Base-by-base conservation (phyloP, 2,797 vertebrate genomes). In the Alexandromys oeconomus region DNA sequence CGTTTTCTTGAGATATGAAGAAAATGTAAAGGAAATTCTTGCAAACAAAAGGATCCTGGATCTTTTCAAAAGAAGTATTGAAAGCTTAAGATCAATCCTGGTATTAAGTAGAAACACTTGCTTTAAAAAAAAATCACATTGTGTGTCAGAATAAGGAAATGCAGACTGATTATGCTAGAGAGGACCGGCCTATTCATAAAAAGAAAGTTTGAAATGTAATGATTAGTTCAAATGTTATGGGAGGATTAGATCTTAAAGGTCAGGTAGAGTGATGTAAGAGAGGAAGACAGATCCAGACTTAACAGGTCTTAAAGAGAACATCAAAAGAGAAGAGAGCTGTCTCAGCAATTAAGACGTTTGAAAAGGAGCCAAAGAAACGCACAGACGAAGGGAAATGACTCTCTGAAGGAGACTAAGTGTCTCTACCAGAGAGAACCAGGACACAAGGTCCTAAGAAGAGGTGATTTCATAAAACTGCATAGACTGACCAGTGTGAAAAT, bases 41-140 rank as follows among this genome's bases (percentile, higher is more conserved):
- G 9, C 17, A 94, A 57, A 71, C 34, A 67, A 81, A 90, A 92
- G 12, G 6, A 89, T 80, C 67, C n/a, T 63, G 48, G 23, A 23
- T 79, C 73, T 92, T 93, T 81, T 85, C 40, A 69, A 57, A 90
- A 91, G 34, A 43, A 4, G 6, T 61, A 5, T 61, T 78, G n/a
- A 90, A 82, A 95, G 37, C 48, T 71, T 93, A 92, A 81, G 37
- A 92, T 96, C 51, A 82, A 69, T 94, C 54, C 92, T 48, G 12
- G 34, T 46, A 86, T 71, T 65, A 74, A 59, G 48, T 54, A 88
- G 29, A 77, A 96, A 91, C 13, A 79, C 85, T 67, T 69, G 3
- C 40, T 90, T 54, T 13, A 51, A 51, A 48, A n/a, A 54, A 79
- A 95, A 94, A 76, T 77, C 51, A 85, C 14, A 43, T 57, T 57